Conservation (phyloP, 2,797 vertebrate species). For the Mormyrops boulengeri region DNA sequence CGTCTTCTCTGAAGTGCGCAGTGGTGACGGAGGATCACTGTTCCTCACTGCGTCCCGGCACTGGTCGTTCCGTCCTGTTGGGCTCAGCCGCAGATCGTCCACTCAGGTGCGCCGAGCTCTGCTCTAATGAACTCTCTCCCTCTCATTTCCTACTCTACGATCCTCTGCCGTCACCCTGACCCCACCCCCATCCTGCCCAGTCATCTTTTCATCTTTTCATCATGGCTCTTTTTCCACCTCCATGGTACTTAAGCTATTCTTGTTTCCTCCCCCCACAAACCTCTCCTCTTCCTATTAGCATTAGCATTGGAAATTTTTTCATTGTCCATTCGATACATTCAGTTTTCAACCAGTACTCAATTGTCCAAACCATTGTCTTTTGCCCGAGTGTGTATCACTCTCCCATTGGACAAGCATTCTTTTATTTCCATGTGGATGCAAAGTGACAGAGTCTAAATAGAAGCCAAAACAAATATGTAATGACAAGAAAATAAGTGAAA, state of each 20-base stretch:
- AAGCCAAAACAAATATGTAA: not conserved
- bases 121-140: constrained; percentile 29
- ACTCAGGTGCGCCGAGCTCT: not conserved
- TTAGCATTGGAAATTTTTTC: not conserved
- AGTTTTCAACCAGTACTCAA: not conserved
- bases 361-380: not conserved
- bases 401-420: not conserved
- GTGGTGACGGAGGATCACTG: not conserved
- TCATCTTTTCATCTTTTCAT: not conserved
- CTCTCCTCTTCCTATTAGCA: not conserved
- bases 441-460: not conserved
- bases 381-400: not conserved
- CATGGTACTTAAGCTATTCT: not conserved
- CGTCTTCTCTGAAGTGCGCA: not conserved
- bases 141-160: constrained; percentile 34
- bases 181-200: constrained; percentile 32
- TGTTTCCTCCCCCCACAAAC: not conserved
- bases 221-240: not conserved
- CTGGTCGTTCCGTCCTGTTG: constrained; percentile 6
- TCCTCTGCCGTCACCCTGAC: constrained; percentile 28
- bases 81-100: not conserved
- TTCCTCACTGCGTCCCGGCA: constrained; percentile 27
- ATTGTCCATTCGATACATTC: not conserved
- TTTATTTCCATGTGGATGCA: not conserved
- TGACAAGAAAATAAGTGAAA: not conserved